These are phyloP conservation scores for Colistium nudipinnis DNA, from an alignment of 2,113 vertebrate genomes.

Conservation along the genomic window DNA sequence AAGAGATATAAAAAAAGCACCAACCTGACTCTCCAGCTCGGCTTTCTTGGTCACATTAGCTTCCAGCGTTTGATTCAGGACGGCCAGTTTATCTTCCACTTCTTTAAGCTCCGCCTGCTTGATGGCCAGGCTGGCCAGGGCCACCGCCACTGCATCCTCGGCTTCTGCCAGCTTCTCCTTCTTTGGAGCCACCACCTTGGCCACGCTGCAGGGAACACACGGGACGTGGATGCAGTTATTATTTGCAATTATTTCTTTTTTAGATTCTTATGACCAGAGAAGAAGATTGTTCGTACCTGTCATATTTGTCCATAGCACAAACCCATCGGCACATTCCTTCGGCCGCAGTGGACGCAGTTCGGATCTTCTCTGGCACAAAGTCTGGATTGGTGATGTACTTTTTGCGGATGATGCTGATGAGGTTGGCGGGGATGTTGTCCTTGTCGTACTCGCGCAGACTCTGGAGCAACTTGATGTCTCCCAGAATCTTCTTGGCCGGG, in stretches of 20 bases:
- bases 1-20: conserved; percentile 3
- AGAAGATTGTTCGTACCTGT: conserved; percentile 80
- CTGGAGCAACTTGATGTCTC: conserved; percentile 91
- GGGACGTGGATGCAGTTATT: no score
- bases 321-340: conserved; percentile 93
- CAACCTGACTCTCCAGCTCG: conserved; percentile 88
- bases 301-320: conserved; percentile 90
- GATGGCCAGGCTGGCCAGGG: conserved; percentile 83
- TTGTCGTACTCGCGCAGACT: conserved; percentile 92
- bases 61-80: conserved; percentile 83
- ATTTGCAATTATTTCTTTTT: no score
- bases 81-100: conserved; percentile 85
- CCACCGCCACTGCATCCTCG: conserved; percentile 84
- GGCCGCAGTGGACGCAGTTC: conserved; percentile 89
- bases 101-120: conserved; percentile 88
- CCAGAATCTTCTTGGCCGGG: conserved; percentile 90
- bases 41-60: conserved; percentile 89
- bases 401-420: conserved; percentile 87
- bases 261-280: no score
- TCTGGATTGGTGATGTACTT: conserved; percentile 92
- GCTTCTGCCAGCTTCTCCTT: conserved; percentile 86
- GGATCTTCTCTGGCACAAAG: conserved; percentile 91
- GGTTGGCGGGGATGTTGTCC: conserved; percentile 87
- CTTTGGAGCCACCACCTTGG: conserved; percentile 91
- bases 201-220: conserved; percentile 78